Evolutionary conservation across 1,140 invertebrate species (phyloP).

Genomic region (Drosophila melanogaster): Release_6_plus_ISO1_MT NC_004354.4:4500001-4500500

Average conservation of each 20-base stretch:
- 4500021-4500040: conserved; percentile 11
- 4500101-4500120: conserved; percentile 38
- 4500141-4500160: conserved; percentile 78
- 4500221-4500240: not conserved
- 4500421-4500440: conserved; percentile 64
- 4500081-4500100: conserved; percentile 4
- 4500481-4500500: conserved; percentile 83
- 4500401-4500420: conserved; percentile 82
- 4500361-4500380: conserved; percentile 80
- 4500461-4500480: conserved; percentile 55
- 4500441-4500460: not conserved
- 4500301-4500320: conserved; percentile 47
- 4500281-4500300: conserved; percentile 22
- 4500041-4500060: conserved; percentile 2
- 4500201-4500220: conserved; percentile 26
- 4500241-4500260: conserved; percentile 4
- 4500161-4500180: conserved; percentile 79
- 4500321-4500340: conserved; percentile 30
- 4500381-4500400: conserved; percentile 81
- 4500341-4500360: conserved; percentile 29
- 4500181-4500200: conserved; percentile 71
- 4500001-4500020: conserved; percentile 68
- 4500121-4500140: conserved; percentile 71
- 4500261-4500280: conserved; percentile 14
- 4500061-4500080: not conserved